phyloP scores from a whole-genome alignment of 53 echinoderm and acorn worm species.

The Echinarachnius parma region DNA sequence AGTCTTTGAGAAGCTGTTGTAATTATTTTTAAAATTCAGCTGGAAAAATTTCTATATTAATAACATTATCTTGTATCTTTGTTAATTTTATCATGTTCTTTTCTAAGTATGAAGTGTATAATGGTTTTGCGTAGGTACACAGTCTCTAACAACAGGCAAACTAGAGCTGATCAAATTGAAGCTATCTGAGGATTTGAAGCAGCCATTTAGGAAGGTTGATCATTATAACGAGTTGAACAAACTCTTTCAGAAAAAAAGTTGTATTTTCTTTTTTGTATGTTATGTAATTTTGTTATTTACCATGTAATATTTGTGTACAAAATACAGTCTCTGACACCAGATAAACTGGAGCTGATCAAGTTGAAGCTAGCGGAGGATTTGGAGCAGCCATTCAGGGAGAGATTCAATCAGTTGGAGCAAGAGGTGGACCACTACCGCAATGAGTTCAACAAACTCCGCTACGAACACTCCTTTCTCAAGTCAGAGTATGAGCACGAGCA shows the following conservation, averaged over 20 bases:
- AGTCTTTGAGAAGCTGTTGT: too few species aligned
- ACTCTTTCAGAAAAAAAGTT: too few species aligned
- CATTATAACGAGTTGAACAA: constrained; percentile 91
- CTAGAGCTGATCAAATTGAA: constrained; percentile 90
- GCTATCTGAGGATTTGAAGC: constrained; percentile 74
- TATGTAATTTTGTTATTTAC: too few species aligned
- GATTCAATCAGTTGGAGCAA: constrained; percentile 69
- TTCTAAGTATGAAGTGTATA: too few species aligned
- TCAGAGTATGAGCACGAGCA: constrained; percentile 95
- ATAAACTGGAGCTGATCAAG: constrained; percentile 93
- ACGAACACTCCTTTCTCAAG: constrained; percentile 94
- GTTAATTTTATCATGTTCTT: too few species aligned
- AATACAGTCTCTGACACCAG: constrained; percentile 74
- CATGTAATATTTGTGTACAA: too few species aligned
- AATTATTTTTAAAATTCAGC: too few species aligned
- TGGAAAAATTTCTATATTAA: too few species aligned
- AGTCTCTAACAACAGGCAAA: constrained; percentile 85
- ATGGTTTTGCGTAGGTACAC: too few species aligned
- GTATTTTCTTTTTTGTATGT: too few species aligned
- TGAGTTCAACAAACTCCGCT: constrained; percentile 95
- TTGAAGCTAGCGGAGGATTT: constrained; percentile 77
- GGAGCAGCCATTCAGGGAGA: constrained; percentile 86
- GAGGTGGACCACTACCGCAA: constrained; percentile 87
- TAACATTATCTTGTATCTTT: too few species aligned
- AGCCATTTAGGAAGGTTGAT: constrained; percentile 88